phyloP scores from a whole-genome alignment of 2,797 vertebrate genomes.

The Dallia pectoralis region DNA sequence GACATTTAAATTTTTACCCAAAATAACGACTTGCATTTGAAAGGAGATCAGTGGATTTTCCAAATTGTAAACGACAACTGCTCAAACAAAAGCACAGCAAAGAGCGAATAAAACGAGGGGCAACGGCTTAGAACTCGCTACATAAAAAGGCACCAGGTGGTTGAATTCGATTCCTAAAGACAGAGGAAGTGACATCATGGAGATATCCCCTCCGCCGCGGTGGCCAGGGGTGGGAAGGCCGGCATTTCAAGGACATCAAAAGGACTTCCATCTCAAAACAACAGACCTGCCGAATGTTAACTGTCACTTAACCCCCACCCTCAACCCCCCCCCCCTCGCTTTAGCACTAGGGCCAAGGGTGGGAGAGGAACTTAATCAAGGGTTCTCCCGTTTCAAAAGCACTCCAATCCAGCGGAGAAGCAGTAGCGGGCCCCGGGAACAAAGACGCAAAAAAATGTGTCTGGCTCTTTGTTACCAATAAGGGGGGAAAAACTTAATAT shows the following conservation, averaged over 20 bases:
- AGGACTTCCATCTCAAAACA: constrained; percentile 53
- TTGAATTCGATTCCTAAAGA: constrained; percentile 20
- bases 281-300: constrained; percentile 70
- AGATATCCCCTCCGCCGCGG: neutral
- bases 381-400: constrained; percentile 74
- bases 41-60: neutral
- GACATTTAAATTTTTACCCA: neutral
- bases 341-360: constrained; percentile 59
- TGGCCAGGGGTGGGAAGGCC: neutral
- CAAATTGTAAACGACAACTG: neutral
- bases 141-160: constrained; percentile 45
- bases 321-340: constrained; percentile 33
- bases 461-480: constrained; percentile 42
- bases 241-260: constrained; percentile 52
- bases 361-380: constrained; percentile 71
- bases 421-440: constrained; percentile 43
- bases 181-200: constrained; percentile 51
- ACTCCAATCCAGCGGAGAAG: constrained; percentile 38
- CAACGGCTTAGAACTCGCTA: constrained; percentile 31
- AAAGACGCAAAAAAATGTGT: constrained; percentile 43
- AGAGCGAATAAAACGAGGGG: neutral
- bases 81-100: neutral
- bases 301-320: constrained; percentile 67
- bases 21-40: neutral
- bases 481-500: constrained; percentile 21